These are phyloP conservation scores for Drosophila gunungcola DNA, from an alignment of 1,140 invertebrate genomes.

Conservation along the genomic window DNA sequence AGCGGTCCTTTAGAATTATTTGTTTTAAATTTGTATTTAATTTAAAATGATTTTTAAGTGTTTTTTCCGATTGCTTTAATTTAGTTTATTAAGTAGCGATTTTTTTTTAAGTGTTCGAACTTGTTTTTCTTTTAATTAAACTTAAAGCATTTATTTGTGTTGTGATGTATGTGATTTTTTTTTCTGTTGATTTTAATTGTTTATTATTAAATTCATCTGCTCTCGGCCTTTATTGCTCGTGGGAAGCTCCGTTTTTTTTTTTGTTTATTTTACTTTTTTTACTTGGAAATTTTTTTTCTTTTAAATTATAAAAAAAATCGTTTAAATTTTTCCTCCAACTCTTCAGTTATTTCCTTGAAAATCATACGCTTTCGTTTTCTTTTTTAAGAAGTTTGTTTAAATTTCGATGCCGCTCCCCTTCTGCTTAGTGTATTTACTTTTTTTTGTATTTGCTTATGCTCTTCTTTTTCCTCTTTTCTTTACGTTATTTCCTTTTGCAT, in stretches of 20 bases:
- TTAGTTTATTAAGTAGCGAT: too few species aligned
- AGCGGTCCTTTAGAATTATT: too few species aligned
- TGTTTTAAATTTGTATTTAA: too few species aligned
- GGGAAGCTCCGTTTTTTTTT: too few species aligned
- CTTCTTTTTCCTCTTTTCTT: too few species aligned
- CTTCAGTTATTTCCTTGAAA: not conserved
- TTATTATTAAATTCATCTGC: not conserved
- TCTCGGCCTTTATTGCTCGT: not conserved
- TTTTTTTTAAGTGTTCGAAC: too few species aligned
- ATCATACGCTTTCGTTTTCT: not conserved
- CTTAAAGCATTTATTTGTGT: not conserved
- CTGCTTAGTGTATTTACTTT: too few species aligned
- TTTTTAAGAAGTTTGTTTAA: not conserved
- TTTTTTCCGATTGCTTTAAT: not conserved
- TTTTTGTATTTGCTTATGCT: too few species aligned
- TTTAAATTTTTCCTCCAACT: too few species aligned
- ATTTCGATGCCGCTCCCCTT: not conserved
- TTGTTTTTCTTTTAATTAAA: not conserved
- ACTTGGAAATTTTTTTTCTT: too few species aligned
- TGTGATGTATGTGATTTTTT: not conserved
- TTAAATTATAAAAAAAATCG: not conserved
- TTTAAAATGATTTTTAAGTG: not conserved
- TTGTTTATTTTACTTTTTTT: too few species aligned
- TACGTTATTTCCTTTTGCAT: not conserved
- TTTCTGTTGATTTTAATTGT: not conserved